Evolutionary conservation across 1,140 invertebrate genomes (phyloP).

Genomic region (Eufriesea mexicana): DNA sequence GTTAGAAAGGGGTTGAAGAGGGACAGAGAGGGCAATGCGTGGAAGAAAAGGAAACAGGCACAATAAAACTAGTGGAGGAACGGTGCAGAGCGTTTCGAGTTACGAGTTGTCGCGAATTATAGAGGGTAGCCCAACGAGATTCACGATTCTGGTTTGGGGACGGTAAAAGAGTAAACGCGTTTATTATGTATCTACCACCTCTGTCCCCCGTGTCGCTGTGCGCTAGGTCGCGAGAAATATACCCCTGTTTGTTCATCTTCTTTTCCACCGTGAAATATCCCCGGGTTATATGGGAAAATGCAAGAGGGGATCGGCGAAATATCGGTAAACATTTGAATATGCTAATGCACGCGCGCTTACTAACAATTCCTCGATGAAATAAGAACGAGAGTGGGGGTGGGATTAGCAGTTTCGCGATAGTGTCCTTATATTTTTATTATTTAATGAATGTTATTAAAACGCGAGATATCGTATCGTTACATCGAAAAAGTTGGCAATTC

Average conservation of each 20-base stretch:
- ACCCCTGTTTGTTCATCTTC: conserved; percentile 14
- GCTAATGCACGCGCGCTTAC: not conserved
- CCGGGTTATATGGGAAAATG: not conserved
- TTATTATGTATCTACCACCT: conserved; percentile 9
- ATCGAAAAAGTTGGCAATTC: too few relatives aligned
- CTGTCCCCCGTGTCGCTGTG: not conserved
- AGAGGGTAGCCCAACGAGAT: conserved; percentile 13
- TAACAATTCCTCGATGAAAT: not conserved
- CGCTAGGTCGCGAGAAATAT: not conserved
- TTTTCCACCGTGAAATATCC: not conserved
- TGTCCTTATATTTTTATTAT: not conserved
- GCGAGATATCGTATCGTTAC: too few relatives aligned
- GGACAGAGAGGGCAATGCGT: not conserved
- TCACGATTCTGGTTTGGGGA: conserved; percentile 18
- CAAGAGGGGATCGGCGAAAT: not conserved
- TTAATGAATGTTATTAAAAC: too few relatives aligned
- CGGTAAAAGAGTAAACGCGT: not conserved
- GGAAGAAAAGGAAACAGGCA: conserved; percentile 1
- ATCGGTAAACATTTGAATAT: not conserved
- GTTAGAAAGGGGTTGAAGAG: not conserved
- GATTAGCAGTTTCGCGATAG: not conserved
- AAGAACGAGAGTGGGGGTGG: not conserved
- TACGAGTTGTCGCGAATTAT: conserved; percentile 26
- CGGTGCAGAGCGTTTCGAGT: not conserved
- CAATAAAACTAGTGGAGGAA: not conserved